A percentile compares a stretch with the other conserved stretches of the same genome.
Conservation (phyloP, 2,113 vertebrate genomes). For the Cairina moschata region DNA sequence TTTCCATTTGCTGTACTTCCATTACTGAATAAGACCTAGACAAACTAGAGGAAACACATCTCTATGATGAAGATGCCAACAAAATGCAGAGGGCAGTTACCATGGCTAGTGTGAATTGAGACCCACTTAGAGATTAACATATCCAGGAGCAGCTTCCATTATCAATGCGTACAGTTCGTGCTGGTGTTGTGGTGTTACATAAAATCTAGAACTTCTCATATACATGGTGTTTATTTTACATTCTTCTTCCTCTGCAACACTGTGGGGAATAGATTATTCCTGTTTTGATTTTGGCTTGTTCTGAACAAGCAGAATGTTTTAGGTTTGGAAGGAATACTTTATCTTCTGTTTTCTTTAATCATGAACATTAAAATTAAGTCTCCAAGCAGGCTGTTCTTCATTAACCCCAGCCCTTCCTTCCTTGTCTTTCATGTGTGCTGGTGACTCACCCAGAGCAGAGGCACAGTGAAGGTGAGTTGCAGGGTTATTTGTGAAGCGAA, state of each 20-base stretch:
- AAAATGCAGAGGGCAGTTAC: neutral
- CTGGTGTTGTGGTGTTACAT: neutral
- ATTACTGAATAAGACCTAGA: neutral
- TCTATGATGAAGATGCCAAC: neutral
- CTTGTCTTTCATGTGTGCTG: neutral
- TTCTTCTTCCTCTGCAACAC: neutral
- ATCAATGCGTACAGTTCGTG: neutral
- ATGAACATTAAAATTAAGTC: neutral
- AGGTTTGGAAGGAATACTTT: neutral
- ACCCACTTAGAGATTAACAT: neutral
- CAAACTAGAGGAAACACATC: neutral
- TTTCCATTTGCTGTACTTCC: neutral
- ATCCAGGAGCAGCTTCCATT: neutral
- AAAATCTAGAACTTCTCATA: neutral
- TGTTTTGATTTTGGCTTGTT: neutral
- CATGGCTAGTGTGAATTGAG: neutral
- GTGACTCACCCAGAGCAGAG: neutral
- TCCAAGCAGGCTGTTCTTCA: neutral
- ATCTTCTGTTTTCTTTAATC: slow-evolving; percentile 24
- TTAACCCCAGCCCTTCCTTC: slow-evolving; percentile 10
- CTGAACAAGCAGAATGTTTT: neutral
- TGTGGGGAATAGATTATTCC: neutral
- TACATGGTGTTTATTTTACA: neutral
- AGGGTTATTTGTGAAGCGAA: neutral
- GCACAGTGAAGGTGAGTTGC: neutral